These are phyloP conservation scores for Dermatemys mawii DNA, from an alignment of 2,113 vertebrate genomes.

Conservation along the genomic window DNA sequence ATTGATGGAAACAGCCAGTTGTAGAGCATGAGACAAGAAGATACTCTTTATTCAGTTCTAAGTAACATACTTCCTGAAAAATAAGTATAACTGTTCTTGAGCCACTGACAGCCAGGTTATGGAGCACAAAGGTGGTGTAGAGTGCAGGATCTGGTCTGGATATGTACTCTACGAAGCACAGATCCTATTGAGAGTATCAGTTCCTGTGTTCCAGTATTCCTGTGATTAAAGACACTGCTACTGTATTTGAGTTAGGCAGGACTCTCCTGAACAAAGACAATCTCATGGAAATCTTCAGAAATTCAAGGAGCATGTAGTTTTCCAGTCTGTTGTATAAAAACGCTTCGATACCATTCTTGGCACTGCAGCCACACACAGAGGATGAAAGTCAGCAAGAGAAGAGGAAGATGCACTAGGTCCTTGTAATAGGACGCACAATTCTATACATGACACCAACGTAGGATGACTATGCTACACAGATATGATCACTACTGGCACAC, in stretches of 20 bases:
- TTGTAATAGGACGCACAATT: background rate
- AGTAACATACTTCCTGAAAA: no score
- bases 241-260: background rate
- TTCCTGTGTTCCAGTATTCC: background rate
- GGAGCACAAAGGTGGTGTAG: background rate
- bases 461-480: background rate
- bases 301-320: background rate
- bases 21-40: background rate
- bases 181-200: background rate
- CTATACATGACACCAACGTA: background rate
- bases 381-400: background rate
- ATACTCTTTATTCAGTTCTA: background rate
- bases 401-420: background rate
- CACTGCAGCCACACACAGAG: background rate
- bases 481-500: background rate
- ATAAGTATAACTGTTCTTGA: background rate
- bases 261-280: background rate
- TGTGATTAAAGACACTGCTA: background rate
- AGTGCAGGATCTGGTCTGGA: background rate
- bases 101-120: background rate
- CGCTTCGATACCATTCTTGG: background rate
- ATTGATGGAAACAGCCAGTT: no score
- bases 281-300: background rate
- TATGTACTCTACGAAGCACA: background rate
- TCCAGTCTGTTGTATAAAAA: background rate